A percentile compares a stretch with the other conserved stretches of the same genome.
These are phyloP conservation scores for Drosophila rubida DNA, from an alignment of 2,888 invertebrate species.

Conservation along the genomic window DNA sequence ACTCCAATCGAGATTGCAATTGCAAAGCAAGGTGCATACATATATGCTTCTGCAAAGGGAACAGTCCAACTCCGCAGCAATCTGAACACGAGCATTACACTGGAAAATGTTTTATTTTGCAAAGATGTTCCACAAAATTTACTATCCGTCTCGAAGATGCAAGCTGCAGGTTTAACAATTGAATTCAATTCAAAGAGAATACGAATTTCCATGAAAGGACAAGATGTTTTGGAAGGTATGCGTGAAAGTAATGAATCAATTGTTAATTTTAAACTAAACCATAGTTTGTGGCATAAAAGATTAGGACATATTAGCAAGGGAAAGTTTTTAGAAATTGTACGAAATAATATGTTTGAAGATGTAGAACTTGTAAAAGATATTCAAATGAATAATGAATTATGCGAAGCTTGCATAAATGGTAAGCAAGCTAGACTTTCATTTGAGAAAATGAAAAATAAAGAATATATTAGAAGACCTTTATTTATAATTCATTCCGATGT, in stretches of 20 bases:
- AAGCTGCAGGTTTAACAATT: background rate
- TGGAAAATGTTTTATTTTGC: background rate
- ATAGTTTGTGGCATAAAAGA: background rate
- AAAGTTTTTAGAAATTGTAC: background rate
- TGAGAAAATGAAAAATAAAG: constrained; percentile 2
- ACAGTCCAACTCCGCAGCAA: background rate
- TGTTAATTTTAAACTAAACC: background rate
- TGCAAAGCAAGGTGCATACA: too few relatives aligned
- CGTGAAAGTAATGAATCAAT: background rate
- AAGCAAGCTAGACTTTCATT: background rate
- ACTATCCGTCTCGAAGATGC: background rate
- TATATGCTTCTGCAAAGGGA: too few relatives aligned
- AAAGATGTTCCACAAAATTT: constrained; percentile 1
- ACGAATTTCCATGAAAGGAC: too few relatives aligned
- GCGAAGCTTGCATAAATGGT: background rate
- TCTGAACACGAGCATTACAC: background rate
- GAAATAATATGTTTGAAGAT: background rate
- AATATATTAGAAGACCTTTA: background rate
- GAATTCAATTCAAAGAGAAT: too few relatives aligned
- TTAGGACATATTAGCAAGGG: background rate
- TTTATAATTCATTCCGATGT: background rate
- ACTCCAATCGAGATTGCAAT: too few relatives aligned
- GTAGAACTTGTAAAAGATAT: background rate
- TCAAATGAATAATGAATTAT: background rate
- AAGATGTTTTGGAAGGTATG: background rate